phyloP scores from a whole-genome alignment of 2,797 vertebrate species.

The Pseudochromis fuscus region DNA sequence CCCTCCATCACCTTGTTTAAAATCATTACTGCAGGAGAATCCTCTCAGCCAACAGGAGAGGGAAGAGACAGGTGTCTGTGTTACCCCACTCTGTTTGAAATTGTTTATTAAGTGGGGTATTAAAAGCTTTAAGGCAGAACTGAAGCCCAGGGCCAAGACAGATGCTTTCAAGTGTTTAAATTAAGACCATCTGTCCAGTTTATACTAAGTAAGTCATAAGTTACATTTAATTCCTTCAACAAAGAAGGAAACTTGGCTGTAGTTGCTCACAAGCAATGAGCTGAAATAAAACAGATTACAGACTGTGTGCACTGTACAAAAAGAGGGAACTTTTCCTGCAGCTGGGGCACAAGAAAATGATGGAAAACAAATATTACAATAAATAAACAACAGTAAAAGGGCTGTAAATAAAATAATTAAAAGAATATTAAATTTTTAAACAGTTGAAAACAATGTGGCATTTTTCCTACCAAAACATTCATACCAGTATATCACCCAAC shows the following conservation, averaged over 20 bases:
- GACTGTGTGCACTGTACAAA: not conserved
- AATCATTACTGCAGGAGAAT: constrained; percentile 43
- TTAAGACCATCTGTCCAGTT: constrained; percentile 72
- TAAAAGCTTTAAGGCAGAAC: constrained; percentile 59
- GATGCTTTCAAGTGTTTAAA: constrained; percentile 65
- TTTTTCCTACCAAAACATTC: no score
- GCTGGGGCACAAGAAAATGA: no score
- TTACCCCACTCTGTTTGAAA: constrained; percentile 55
- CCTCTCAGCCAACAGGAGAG: constrained; percentile 49
- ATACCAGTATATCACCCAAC: no score
- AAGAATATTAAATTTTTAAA: no score
- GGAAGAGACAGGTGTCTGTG: constrained; percentile 56
- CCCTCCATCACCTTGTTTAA: constrained; percentile 29
- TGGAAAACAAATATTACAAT: not conserved
- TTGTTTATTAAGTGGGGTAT: constrained; percentile 70
- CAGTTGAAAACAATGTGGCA: no score
- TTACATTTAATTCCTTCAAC: constrained; percentile 17
- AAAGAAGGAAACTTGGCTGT: constrained; percentile 39
- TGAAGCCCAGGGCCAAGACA: constrained; percentile 25
- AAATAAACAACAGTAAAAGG: not conserved
- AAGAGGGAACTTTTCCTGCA: no score
- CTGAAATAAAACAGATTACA: constrained; percentile 28
- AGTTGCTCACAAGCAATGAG: not conserved
- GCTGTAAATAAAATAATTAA: no score
- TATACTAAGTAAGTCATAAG: constrained; percentile 33